Evolutionary conservation across 2,113 vertebrate genomes (phyloP).

Genomic region (Oncorhynchus kisutch): DNA sequence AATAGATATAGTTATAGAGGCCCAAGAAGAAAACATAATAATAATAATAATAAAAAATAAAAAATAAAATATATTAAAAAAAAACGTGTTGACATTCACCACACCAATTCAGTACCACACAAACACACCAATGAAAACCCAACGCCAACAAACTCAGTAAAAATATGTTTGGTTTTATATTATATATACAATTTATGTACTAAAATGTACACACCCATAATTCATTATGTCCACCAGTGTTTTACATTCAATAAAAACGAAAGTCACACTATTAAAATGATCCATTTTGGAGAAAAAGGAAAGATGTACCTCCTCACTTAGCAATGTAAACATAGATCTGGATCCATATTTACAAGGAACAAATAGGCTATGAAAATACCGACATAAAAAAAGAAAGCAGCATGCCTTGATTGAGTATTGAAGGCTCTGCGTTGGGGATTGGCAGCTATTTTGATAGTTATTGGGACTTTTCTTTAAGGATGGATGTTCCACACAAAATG

Average conservation of each 20-base stretch:
- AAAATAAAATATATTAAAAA: no score
- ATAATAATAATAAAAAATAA: no score
- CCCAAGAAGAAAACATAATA: no score
- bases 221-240: slow-evolving; percentile 68
- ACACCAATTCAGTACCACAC: neutral
- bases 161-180: slow-evolving; percentile 81
- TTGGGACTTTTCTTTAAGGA: neutral
- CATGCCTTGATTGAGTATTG: slow-evolving; percentile 12
- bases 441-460: slow-evolving; percentile 12
- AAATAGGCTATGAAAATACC: slow-evolving; percentile 15
- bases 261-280: slow-evolving; percentile 62
- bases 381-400: slow-evolving; percentile 30
- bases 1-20: no score
- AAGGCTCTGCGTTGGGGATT: slow-evolving; percentile 8
- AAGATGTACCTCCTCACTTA: slow-evolving; percentile 56
- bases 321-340: slow-evolving; percentile 60
- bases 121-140: slow-evolving; percentile 18
- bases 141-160: slow-evolving; percentile 61
- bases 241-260: slow-evolving; percentile 73
- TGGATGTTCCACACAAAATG: slow-evolving; percentile 1
- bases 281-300: slow-evolving; percentile 70
- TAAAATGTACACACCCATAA: slow-evolving; percentile 78
- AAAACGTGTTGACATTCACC: no score
- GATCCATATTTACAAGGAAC: slow-evolving; percentile 47
- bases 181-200: slow-evolving; percentile 81